Percentiles rank a stretch among this genome's conserved stretches.
Conservation (phyloP, 2,797 vertebrate species). For the Bradypodion pumilum region DNA sequence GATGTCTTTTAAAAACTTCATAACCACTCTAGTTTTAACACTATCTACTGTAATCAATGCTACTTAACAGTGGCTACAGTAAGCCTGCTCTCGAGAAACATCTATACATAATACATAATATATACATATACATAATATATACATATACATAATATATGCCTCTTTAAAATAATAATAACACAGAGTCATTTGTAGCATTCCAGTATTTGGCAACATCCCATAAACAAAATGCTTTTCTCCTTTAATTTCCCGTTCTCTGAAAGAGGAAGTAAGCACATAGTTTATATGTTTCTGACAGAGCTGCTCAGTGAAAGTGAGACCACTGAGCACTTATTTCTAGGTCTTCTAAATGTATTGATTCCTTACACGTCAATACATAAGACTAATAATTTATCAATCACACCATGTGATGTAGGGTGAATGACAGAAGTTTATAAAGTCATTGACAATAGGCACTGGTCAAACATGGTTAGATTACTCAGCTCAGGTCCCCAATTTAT, state of each 20-base stretch:
- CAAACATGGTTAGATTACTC: constrained; percentile 35
- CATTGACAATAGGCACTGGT: background rate
- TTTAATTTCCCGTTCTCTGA: constrained; percentile 2
- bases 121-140: background rate
- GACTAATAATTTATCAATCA: constrained; percentile 30
- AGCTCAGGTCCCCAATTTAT: constrained; percentile 32
- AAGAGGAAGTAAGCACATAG: background rate
- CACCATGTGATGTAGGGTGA: constrained; percentile 9
- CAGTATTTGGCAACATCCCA: background rate
- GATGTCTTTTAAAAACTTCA: background rate
- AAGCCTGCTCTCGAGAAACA: background rate
- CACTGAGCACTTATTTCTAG: constrained; percentile 4
- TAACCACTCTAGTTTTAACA: background rate
- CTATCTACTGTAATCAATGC: background rate
- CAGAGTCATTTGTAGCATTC: too few relatives aligned
- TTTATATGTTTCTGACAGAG: constrained; percentile 3
- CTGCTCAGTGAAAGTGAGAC: constrained; percentile 14
- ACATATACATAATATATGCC: background rate
- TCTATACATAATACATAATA: background rate
- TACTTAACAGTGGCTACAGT: background rate
- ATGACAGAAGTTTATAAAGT: constrained; percentile 30
- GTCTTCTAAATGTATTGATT: constrained; percentile 15
- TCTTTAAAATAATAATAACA: too few relatives aligned
- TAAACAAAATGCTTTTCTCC: background rate
- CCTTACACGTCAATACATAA: constrained; percentile 31